Evolutionary conservation across 2,797 vertebrate genomes (phyloP), one percentile per base, ranked within the genome.

Genomic region (Carapus acus): DNA sequence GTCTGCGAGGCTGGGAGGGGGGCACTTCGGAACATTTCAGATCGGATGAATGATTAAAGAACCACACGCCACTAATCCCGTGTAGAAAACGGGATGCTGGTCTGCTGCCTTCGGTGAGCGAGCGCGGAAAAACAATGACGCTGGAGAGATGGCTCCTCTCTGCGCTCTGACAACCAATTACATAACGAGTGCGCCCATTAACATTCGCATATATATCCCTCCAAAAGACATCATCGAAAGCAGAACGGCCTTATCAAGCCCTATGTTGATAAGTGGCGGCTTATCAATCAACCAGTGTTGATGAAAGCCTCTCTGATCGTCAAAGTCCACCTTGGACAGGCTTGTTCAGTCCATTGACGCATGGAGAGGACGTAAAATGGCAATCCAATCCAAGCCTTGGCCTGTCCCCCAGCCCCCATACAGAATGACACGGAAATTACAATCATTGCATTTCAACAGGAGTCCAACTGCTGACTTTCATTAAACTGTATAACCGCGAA

Each of bases 131-230:
- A 72, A 82, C 82, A 84, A 76, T 84, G 77, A 80, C 75, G 73
- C 64, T 54, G 45, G 74, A 69, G 72, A 82, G 75, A n/a, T n/a
- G 80, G 79, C 71, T 79, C 54, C 70, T 82, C 52, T 34, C 76
- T 74, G 65, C 37, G 82, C 81, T 74, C 31, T 81, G 77, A 79
- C 77, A 73, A 72, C 76, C 78, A 79, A 82, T 87, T 87, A 87
- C 85, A 84, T 86, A 87, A 87, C 84, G 52, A 69, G 67, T 11
- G 73, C 70, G 68, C 69, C 62, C 78, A 50, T 77, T 71, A 64
- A 71, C 69, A 74, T 70, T 43, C 62, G 52, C 54, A 52, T 67
- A 74, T 66, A 71, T 76, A 76, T 74, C 73, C 40, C 45, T 47
- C 24, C 24, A 5, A 27, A 8, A 67, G 41, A 73, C 58, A 70